Base-by-base conservation (phyloP, 1,140 invertebrate species). In the Belonocnema kinseyi region DNA sequence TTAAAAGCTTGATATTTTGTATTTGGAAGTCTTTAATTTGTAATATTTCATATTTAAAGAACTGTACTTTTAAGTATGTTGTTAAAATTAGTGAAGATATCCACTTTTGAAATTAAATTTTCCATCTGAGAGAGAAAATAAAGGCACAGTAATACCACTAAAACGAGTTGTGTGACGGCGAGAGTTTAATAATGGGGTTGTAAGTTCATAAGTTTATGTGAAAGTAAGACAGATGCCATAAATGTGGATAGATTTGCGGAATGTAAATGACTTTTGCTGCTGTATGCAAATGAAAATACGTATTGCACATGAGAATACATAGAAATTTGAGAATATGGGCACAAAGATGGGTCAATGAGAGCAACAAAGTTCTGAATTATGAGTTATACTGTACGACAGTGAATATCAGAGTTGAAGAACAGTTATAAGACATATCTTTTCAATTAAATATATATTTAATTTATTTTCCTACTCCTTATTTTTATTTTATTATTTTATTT, bases 171-270 rank as follows among this genome's bases (percentile, higher is more conserved):
- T 40, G 40, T 66, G 61, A 5, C 16, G 61, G 61, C 26, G 33
- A 40, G 26, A 40, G 61, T 66, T 66, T 66, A 66, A 66, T 66
- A 26, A 66, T 66, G 61, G 40, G 61, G 40, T 40, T 66, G 61
- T 66, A 66, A 46, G 61, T 33, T 66, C 61, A 33, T 46, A 16
- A 66, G 61, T 46, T 66, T 66, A 66, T 66, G 58, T 33, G 58
- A 66, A 33, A 33, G 58, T 33, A 66, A 66, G 58, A 66, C 33
- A 66, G 58, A 66, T 66, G 26, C 58, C 58, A 66, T 66, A 66
- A 66, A 66, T 66, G 58, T 40, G 58, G 21, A 66, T 66, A 66
- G 58, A 66, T 66, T 66, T 66, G 58, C 58, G 33, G 26, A 66
- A 66, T 66, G 21, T 21, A 66, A 66, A 66, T 66, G 58, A 66